These are phyloP conservation scores for Ornithoptera alexandrae DNA, from an alignment of 2,888 invertebrate genomes.

Conservation along the genomic window DNA sequence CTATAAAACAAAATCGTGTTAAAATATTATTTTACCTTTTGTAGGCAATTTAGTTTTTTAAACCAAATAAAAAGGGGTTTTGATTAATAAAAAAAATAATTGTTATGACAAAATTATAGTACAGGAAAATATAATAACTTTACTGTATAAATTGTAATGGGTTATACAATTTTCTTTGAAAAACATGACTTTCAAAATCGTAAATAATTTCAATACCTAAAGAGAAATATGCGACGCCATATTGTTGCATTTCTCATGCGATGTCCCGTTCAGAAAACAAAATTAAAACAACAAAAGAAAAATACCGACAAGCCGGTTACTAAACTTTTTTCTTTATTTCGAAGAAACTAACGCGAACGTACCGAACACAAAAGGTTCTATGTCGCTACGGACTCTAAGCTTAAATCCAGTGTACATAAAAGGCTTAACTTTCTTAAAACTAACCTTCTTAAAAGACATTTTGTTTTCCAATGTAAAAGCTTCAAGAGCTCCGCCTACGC, in stretches of 20 bases:
- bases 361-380: slow-evolving; percentile 61
- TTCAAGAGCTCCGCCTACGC: slow-evolving; percentile 78
- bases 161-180: slow-evolving; percentile 4
- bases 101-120: too few relatives aligned
- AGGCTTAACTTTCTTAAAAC: slow-evolving; percentile 78
- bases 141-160: too few relatives aligned
- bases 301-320: slow-evolving; percentile 78
- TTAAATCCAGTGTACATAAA: slow-evolving; percentile 71
- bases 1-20: too few relatives aligned
- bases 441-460: slow-evolving; percentile 78
- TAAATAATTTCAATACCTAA: slow-evolving; percentile 41
- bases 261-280: slow-evolving; percentile 76
- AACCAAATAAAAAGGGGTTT: too few relatives aligned
- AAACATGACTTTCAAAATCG: slow-evolving; percentile 3
- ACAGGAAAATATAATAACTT: too few relatives aligned
- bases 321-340: slow-evolving; percentile 78
- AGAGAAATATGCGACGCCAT: slow-evolving; percentile 64
- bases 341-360: slow-evolving; percentile 43
- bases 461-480: slow-evolving; percentile 78
- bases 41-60: too few relatives aligned
- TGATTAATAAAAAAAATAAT: too few relatives aligned
- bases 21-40: too few relatives aligned
- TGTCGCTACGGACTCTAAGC: slow-evolving; percentile 61
- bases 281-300: slow-evolving; percentile 76
- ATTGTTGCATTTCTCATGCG: slow-evolving; percentile 78